Percentiles rank a stretch among this genome's conserved stretches.
These are phyloP conservation scores for Petrocephalus microphthalmus DNA, from an alignment of 2,113 vertebrate genomes.

Conservation along the genomic window DNA sequence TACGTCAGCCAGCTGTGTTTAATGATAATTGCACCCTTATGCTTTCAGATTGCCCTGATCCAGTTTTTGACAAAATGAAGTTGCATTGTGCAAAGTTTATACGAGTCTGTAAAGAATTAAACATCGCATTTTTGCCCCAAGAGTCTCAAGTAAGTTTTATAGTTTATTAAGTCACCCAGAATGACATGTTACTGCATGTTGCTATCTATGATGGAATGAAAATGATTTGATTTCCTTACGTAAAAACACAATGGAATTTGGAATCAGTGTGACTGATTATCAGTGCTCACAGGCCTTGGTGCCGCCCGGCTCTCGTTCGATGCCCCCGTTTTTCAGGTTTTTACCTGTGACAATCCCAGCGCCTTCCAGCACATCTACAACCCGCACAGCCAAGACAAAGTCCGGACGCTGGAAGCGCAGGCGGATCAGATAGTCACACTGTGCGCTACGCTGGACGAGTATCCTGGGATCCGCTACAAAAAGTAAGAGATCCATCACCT, in stretches of 20 bases:
- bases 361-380: constrained; percentile 84
- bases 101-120: constrained; percentile 86
- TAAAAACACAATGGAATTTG: neutral
- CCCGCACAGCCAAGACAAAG: constrained; percentile 67
- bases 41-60: constrained; percentile 77
- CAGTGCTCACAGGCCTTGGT: neutral
- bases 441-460: constrained; percentile 87
- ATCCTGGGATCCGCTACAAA: constrained; percentile 86
- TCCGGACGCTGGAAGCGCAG: constrained; percentile 67
- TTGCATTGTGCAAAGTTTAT: constrained; percentile 76
- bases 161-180: neutral
- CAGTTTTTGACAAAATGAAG: constrained; percentile 85
- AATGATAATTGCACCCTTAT: neutral
- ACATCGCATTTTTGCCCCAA: constrained; percentile 82
- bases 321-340: constrained; percentile 66
- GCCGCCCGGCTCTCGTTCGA: neutral
- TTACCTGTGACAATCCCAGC: constrained; percentile 77
- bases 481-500: constrained; percentile 56
- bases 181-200: neutral
- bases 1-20: neutral
- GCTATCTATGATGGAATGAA: neutral
- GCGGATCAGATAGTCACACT: constrained; percentile 87
- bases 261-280: neutral
- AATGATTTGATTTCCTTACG: neutral
- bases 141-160: constrained; percentile 76